Base-by-base conservation (phyloP, 92 coral and sea anemone species). In the Desmophyllum pertusum region DNA sequence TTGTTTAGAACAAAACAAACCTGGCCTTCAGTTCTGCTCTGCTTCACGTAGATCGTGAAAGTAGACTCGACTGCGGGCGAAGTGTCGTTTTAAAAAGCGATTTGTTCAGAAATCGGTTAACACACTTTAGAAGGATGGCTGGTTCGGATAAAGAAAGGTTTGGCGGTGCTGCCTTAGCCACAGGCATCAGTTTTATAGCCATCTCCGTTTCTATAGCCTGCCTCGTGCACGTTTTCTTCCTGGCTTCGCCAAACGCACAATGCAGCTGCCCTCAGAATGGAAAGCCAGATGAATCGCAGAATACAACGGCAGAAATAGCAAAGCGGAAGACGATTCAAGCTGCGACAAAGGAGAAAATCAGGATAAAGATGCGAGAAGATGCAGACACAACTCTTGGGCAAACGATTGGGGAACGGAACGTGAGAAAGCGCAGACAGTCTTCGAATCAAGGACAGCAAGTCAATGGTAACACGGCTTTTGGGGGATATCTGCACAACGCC, bases 401-500 rank as follows among this genome's bases (percentile, higher is more conserved):
- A 59, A 25, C 59, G 35, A 35, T 46, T 6, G 71, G 72, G 55
- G 78, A 59, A 82, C 36, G 17, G 3, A 75, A 11, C 35, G 69
- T 50, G 59, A 57, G 86, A 57, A 41, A 38, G 41, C 86, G 86
- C 25, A 27, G 86, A 29, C 77, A 72, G 57, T 18, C 65, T 4
- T 19, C 71, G 70, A 55, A 23, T 8, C 52, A 71, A 30, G 30
- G 33, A 21, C 86, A n/a, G n/a, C n/a, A 71, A 27, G 40, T 3
- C 31, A 82, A 30, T 41, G 61, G 55, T 11, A 57, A 73, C 59
- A 82, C 86, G 3, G 86, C 79, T 82, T 82, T 72, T 21, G 86
- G 86, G 36, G 86, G 86, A 39, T 82, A 82, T 59, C 71, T 82
- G 38, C 86, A 82, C 70, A 82, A 82, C 21, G 86, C 86, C 38